These are phyloP conservation scores for Sebastes hubbsi DNA, from an alignment of 2,797 vertebrate genomes.

Conservation along the genomic window DNA sequence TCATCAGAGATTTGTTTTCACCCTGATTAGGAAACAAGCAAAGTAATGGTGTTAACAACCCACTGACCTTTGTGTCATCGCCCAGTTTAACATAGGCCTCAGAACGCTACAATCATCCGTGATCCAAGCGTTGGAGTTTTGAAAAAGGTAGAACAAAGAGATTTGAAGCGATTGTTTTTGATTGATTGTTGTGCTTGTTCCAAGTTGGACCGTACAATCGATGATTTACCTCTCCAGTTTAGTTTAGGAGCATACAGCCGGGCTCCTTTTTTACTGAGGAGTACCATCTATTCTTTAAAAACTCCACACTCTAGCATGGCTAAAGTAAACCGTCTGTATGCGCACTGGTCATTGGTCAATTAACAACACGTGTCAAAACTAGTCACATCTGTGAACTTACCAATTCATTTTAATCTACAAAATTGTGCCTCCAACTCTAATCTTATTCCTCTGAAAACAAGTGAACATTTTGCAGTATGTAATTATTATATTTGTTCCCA, in stretches of 20 bases:
- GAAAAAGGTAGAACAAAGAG: slow-evolving; percentile 34
- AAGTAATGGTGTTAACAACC: slow-evolving; percentile 45
- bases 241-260: not conserved
- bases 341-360: not conserved
- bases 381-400: not conserved
- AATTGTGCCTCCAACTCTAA: not conserved
- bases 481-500: too few species aligned
- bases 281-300: not conserved
- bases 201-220: slow-evolving; percentile 32
- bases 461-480: not conserved
- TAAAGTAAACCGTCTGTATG: not conserved
- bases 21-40: slow-evolving; percentile 52
- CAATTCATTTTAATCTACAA: not conserved
- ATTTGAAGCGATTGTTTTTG: slow-evolving; percentile 36
- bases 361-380: not conserved
- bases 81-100: slow-evolving; percentile 32
- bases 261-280: not conserved
- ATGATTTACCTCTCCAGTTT: slow-evolving; percentile 40
- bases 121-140: slow-evolving; percentile 2
- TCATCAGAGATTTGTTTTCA: slow-evolving; percentile 60
- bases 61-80: slow-evolving; percentile 42
- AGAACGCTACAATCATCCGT: slow-evolving; percentile 22
- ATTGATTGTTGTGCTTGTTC: slow-evolving; percentile 58
- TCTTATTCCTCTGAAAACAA: not conserved
- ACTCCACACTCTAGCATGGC: not conserved